Evolutionary conservation across 2,888 invertebrate species (phyloP).

Genomic region (Ophioninae sp.): DNA sequence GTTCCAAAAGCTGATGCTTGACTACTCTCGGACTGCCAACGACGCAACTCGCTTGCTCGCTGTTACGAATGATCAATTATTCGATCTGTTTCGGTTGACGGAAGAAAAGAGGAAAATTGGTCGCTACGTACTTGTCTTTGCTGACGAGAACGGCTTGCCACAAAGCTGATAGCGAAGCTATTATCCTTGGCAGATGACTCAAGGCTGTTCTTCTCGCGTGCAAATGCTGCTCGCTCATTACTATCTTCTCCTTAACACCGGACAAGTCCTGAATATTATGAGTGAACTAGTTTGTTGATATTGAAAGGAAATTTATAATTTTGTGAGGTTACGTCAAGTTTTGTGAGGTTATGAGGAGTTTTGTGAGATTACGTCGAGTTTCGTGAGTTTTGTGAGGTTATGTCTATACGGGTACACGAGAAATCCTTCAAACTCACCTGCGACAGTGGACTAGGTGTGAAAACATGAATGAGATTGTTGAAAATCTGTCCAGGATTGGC

Average conservation of each 20-base stretch:
- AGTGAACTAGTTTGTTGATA: not conserved
- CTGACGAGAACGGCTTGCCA: slow-evolving; percentile 87
- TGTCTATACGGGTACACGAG: too few species aligned
- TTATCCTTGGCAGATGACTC: slow-evolving; percentile 90
- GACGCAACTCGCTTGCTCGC: slow-evolving; percentile 82
- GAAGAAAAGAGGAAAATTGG: not conserved
- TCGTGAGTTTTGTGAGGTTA: too few species aligned
- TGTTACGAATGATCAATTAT: slow-evolving; percentile 65
- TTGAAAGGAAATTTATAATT: too few species aligned
- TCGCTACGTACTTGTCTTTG: slow-evolving; percentile 81
- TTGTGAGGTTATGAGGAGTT: too few species aligned
- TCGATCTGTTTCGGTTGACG: not conserved
- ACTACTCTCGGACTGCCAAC: slow-evolving; percentile 86
- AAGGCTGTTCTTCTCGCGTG: slow-evolving; percentile 88
- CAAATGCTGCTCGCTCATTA: slow-evolving; percentile 80
- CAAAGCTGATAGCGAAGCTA: slow-evolving; percentile 89
- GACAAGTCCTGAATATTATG: slow-evolving; percentile 72
- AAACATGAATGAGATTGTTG: slow-evolving; percentile 91
- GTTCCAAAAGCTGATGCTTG: slow-evolving; percentile 90
- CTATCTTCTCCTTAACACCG: slow-evolving; percentile 76
- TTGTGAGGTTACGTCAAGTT: too few species aligned
- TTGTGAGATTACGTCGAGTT: too few species aligned
- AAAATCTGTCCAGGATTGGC: slow-evolving; percentile 88
- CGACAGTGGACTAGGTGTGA: slow-evolving; percentile 85
- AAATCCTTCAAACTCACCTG: slow-evolving; percentile 71